phyloP scores from a whole-genome alignment of 2,797 vertebrate genomes.

The Characodon lateralis region DNA sequence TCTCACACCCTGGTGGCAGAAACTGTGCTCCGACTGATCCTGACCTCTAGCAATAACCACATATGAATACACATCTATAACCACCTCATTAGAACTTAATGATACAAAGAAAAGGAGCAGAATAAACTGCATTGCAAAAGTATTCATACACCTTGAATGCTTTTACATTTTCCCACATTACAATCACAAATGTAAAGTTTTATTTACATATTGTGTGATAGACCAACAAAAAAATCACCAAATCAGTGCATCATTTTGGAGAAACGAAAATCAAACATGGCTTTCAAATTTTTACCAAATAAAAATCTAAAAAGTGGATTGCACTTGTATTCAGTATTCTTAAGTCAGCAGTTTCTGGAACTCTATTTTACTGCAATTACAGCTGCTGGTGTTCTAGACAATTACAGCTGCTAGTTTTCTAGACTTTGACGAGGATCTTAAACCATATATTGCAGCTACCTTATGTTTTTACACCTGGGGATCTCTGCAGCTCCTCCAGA shows the following conservation, averaged over 20 bases:
- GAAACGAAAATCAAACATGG: not conserved
- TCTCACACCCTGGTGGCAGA: slow-evolving; percentile 70
- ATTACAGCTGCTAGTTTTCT: not conserved
- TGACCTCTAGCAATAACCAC: slow-evolving; percentile 34
- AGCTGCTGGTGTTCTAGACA: not conserved
- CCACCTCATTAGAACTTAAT: slow-evolving; percentile 21
- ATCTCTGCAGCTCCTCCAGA: not conserved
- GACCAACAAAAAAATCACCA: too few species aligned
- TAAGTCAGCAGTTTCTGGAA: not conserved
- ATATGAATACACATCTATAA: slow-evolving; percentile 19
- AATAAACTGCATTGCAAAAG: not conserved
- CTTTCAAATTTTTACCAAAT: not conserved
- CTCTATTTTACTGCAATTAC: not conserved
- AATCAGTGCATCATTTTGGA: not conserved
- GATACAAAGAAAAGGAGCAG: slow-evolving; percentile 1
- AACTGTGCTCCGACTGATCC: slow-evolving; percentile 47
- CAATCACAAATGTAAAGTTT: not conserved
- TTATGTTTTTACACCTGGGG: not conserved
- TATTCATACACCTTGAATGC: not conserved
- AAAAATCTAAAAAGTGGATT: not conserved
- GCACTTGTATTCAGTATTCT: not conserved
- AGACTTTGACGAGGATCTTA: not conserved
- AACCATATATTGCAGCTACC: not conserved
- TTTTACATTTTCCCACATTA: not conserved
- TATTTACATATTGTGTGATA: not conserved